Base-by-base conservation (phyloP, 2,113 vertebrate genomes). In the Poecilia latipinna region DNA sequence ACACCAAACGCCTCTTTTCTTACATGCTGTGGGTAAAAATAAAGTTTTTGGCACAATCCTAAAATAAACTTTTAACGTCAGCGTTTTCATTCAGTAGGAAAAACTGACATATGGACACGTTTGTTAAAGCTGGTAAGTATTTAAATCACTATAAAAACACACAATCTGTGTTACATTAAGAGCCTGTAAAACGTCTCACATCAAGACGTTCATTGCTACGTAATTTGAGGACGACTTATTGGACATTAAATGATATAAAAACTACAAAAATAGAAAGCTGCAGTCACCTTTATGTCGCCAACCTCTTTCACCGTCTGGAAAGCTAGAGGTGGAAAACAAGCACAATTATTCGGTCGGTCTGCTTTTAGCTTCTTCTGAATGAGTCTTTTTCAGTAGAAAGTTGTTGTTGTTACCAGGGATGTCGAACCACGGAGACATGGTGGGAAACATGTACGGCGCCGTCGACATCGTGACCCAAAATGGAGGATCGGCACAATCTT, bases 381-480 rank as follows among this genome's bases (percentile, higher is more conserved):
- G 5, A 7, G 10, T 22, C 10, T 19, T 22, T 28, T 42, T 42
- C 32, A 32, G 6, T 1, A 19, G 22, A 64, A 33, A 10, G 62
- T 33, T 33, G 31, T 64, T 33, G 24, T 64, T 64, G 15, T 29
- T 63, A 91, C 90, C 57, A 32, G 90, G 89, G 32, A 85, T 85
- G 26, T 35, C 32, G 74, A 89, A 92, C 83, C 82, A 87, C 1
- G 75, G 79, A 33, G 13, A 69, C 2, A 1, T 1, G 0, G 89
- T 90, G 0, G 83, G 64, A 33, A 83, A 90, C 8, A 90, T 0
- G 11, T 76, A 90, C 1, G 90, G 89, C 0, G 0, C 0, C 1
- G 15, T 15, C 11, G 4, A 74, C 79, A 90, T 3, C 0, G 68
- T 68, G 68, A 89, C 6, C 79, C 79, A 90, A 8, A 90, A 92